Conservation (phyloP, 2,888 invertebrate species). For the Campaea margaritaria region DNA sequence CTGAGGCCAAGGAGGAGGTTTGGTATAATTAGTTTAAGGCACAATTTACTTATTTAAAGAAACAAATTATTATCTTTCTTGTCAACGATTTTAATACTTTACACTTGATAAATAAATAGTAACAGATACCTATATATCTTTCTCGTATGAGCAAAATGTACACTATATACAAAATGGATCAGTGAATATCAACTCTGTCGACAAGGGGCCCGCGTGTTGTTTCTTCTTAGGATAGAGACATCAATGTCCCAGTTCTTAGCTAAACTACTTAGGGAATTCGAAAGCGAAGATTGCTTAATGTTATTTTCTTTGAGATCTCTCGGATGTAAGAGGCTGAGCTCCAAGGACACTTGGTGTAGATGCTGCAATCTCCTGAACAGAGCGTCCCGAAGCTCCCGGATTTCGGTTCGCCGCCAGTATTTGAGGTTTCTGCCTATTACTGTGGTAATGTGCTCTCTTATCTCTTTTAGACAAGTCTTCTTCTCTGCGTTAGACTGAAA, state of each 20-base stretch:
- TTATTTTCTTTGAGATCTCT: slow-evolving; percentile 64
- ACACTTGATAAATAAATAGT: slow-evolving; percentile 73
- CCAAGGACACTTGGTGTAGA: slow-evolving; percentile 69
- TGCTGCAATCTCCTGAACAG: slow-evolving; percentile 71
- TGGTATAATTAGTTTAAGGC: no score
- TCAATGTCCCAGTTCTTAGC: slow-evolving; percentile 71
- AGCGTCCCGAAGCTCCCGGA: slow-evolving; percentile 61
- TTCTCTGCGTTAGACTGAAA: slow-evolving; percentile 69
- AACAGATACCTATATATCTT: slow-evolving; percentile 48
- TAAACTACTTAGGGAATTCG: slow-evolving; percentile 61
- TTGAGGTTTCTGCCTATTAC: slow-evolving; percentile 81
- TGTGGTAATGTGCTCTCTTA: slow-evolving; percentile 79
- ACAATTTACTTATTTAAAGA: background rate
- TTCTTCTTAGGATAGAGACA: slow-evolving; percentile 61
- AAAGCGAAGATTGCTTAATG: slow-evolving; percentile 55
- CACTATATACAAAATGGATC: slow-evolving; percentile 73
- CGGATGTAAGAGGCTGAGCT: slow-evolving; percentile 68
- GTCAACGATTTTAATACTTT: slow-evolving; percentile 67
- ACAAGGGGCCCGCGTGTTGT: slow-evolving; percentile 43
- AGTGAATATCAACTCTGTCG: slow-evolving; percentile 49
- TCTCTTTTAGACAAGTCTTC: slow-evolving; percentile 75
- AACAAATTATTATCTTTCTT: slow-evolving; percentile 23
- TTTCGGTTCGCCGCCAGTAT: slow-evolving; percentile 78
- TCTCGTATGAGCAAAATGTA: slow-evolving; percentile 72
- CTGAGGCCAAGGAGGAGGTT: no score